Percentiles rank a stretch among this genome's conserved stretches.
Evolutionary conservation across 2,888 invertebrate species (phyloP).

Genomic region (Branchellion lobata): DNA sequence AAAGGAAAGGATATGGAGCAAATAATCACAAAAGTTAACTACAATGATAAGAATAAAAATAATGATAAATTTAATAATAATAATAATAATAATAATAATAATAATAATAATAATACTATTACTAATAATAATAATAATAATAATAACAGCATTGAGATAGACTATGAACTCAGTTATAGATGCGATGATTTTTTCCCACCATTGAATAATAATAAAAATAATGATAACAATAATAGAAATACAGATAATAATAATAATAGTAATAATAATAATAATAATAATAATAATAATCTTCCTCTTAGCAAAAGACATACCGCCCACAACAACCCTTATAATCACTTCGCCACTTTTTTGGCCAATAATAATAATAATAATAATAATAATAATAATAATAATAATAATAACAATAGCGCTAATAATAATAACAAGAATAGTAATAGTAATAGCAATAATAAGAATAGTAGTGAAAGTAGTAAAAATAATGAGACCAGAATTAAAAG

Average conservation of each 20-base stretch:
- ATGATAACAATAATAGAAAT: slow-evolving; percentile 13
- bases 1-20: not conserved
- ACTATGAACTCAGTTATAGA: not conserved
- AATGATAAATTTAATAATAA: slow-evolving; percentile 7
- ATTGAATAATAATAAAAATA: not conserved
- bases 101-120: not conserved
- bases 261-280: slow-evolving; percentile 13
- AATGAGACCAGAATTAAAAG: not conserved
- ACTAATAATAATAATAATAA: not conserved
- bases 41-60: slow-evolving; percentile 2
- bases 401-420: not conserved
- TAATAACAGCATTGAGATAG: not conserved
- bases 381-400: slow-evolving; percentile 25
- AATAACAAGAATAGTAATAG: not conserved
- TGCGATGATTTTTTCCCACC: too few species aligned
- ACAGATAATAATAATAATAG: slow-evolving; percentile 3
- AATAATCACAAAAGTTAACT: too few species aligned
- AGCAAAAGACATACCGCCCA: not conserved
- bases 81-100: slow-evolving; percentile 5
- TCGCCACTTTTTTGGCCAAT: not conserved
- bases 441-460: not conserved
- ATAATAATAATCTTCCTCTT: not conserved
- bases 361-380: not conserved
- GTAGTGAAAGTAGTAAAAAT: slow-evolving; percentile 4
- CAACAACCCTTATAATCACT: not conserved